A percentile compares a stretch with the other conserved stretches of the same genome.
Evolutionary conservation across 2,113 vertebrate genomes (phyloP).

Genomic region (Lontra canadensis): DNA sequence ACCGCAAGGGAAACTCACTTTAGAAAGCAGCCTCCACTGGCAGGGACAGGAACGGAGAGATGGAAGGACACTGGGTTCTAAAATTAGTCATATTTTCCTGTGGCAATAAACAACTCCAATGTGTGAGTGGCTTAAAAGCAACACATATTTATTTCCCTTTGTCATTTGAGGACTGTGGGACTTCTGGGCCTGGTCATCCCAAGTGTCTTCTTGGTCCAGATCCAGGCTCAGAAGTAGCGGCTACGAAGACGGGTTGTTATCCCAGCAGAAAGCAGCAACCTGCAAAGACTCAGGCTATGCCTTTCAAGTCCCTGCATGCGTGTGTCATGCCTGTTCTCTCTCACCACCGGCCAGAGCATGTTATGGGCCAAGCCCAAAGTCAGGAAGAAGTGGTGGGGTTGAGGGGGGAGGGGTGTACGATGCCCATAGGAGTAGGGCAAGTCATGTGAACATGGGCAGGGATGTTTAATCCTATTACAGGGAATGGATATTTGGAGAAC

Average conservation of each 20-base stretch:
- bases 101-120: conserved; percentile 13
- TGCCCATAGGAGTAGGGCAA: neutral
- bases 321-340: neutral
- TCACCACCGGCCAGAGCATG: neutral
- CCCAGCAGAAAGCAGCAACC: neutral
- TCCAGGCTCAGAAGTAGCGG: neutral
- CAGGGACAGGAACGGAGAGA: neutral
- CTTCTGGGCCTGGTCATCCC: neutral
- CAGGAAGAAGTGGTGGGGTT: neutral
- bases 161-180: neutral
- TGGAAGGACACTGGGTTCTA: conserved; percentile 30
- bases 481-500: neutral
- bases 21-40: neutral
- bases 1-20: neutral
- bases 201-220: neutral
- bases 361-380: neutral
- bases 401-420: rapidly evolving
- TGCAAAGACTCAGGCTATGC: neutral
- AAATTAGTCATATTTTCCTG: conserved; percentile 49
- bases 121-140: conserved; percentile 17
- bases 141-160: neutral
- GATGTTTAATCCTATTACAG: neutral
- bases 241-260: neutral
- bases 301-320: neutral
- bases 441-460: neutral